Conservation (phyloP, 2,113 vertebrate genomes). For the Crotalus tigris region DNA sequence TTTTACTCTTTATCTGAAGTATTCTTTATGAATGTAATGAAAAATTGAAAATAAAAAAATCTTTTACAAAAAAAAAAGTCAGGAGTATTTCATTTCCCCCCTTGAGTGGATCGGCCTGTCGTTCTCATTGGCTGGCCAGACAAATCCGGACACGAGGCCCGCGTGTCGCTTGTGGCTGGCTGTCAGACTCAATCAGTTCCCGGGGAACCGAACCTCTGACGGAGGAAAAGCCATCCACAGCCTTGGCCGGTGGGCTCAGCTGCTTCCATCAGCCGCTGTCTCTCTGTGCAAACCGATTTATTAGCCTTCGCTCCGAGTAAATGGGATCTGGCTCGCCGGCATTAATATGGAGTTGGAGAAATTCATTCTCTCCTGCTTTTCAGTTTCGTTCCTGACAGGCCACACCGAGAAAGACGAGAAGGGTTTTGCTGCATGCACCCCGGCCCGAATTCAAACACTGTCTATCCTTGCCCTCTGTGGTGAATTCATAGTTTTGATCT, state of each 20-base stretch:
- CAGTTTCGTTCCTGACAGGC: neutral
- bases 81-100: neutral
- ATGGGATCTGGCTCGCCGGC: neutral
- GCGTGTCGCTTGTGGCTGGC: neutral
- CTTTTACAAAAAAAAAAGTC: neutral
- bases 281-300: neutral
- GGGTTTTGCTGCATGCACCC: too few relatives aligned
- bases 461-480: too few relatives aligned
- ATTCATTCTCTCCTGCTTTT: neutral
- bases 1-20: too few relatives aligned
- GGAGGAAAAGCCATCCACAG: neutral
- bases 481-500: neutral
- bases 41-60: too few relatives aligned
- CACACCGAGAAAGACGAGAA: neutral
- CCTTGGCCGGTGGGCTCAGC: neutral
- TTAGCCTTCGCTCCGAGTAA: neutral
- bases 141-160: neutral
- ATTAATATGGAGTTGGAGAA: neutral
- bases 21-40: too few relatives aligned
- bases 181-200: rapidly evolving
- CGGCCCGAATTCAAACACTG: neutral
- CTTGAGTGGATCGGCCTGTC: neutral
- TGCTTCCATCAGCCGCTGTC: neutral
- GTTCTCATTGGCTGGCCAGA: neutral
- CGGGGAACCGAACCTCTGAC: neutral